Conservation (phyloP, 2,888 invertebrate species). For the Eupithecia subfuscata region DNA sequence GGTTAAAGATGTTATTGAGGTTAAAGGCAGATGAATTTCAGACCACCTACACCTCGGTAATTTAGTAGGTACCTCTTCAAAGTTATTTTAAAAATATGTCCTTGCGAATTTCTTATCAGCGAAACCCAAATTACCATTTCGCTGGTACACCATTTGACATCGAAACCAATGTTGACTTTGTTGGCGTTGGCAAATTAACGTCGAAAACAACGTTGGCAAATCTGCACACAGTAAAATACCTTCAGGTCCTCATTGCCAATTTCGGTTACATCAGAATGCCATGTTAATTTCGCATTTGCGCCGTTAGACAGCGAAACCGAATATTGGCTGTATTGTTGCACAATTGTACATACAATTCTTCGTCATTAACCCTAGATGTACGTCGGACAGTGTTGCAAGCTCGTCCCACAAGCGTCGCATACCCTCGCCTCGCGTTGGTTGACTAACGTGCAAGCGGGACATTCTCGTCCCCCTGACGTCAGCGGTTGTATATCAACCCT, state of each 20-base stretch:
- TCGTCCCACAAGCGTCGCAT: slow-evolving; percentile 88
- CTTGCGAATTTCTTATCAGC: not conserved
- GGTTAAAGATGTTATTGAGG: not conserved
- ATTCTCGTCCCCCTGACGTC: slow-evolving; percentile 89
- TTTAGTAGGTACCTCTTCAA: not conserved
- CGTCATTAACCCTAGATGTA: slow-evolving; percentile 82
- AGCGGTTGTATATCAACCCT: slow-evolving; percentile 86
- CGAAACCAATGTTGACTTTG: not conserved
- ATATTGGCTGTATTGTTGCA: not conserved
- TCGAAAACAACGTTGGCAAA: not conserved
- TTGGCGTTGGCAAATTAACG: too few relatives aligned
- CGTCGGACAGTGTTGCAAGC: slow-evolving; percentile 89
- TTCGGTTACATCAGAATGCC: not conserved
- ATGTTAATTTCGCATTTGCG: not conserved
- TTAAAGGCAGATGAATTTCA: not conserved
- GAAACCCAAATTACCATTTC: not conserved
- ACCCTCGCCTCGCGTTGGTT: slow-evolving; percentile 86
- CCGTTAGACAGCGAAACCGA: not conserved
- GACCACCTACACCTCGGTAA: not conserved
- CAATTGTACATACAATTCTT: not conserved
- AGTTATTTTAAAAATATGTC: not conserved
- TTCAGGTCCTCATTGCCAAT: not conserved
- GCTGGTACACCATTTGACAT: not conserved
- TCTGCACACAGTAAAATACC: not conserved
- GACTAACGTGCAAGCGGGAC: slow-evolving; percentile 90